Evolutionary conservation across 2,797 vertebrate genomes (phyloP).

Genomic region (Rachycentron canadum): DNA sequence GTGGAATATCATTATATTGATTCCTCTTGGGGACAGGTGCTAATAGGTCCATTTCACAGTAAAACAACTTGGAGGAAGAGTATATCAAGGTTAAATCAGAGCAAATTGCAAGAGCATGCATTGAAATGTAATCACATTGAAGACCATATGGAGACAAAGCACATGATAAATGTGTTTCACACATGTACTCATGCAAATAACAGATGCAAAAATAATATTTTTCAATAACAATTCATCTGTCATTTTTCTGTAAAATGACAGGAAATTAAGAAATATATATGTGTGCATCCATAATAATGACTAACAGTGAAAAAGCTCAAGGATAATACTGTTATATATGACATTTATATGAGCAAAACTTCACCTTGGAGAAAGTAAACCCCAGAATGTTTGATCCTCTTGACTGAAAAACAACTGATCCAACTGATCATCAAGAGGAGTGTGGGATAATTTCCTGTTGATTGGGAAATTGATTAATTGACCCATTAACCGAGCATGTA

Average conservation of each 20-base stretch:
- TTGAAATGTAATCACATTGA: conserved; percentile 28
- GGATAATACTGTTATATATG: background rate
- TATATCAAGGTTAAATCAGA: conserved; percentile 42
- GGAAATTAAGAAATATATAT: background rate
- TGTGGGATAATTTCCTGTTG: background rate
- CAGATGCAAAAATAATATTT: background rate
- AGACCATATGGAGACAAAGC: background rate
- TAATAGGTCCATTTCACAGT: conserved; percentile 62
- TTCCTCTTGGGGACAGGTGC: conserved; percentile 48
- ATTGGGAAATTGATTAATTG: background rate
- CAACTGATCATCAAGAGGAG: background rate
- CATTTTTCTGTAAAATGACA: background rate
- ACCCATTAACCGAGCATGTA: background rate
- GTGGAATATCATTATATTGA: conserved; percentile 65
- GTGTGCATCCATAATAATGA: background rate
- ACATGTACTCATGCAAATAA: background rate
- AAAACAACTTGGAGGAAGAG: conserved; percentile 39
- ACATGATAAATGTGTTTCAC: conserved; percentile 35
- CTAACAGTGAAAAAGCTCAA: background rate
- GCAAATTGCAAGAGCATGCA: background rate
- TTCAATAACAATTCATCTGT: background rate
- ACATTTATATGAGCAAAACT: background rate
- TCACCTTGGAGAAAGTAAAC: background rate
- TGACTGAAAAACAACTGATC: background rate
- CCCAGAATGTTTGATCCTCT: background rate